Conservation (phyloP, 2,113 vertebrate genomes). For the Sprattus sprattus region DNA sequence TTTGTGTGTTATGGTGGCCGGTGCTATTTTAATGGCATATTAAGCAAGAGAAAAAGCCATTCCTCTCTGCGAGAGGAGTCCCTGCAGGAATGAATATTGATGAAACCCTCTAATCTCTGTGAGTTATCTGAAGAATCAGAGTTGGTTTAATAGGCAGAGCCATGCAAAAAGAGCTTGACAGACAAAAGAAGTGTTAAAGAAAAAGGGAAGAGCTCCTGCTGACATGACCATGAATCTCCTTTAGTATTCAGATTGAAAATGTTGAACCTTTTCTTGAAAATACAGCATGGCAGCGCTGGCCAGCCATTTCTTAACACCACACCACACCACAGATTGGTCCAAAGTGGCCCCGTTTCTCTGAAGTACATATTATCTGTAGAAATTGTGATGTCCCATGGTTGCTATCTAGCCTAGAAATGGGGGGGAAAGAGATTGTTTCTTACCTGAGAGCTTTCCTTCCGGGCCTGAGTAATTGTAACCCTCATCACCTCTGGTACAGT, state of each 20-base stretch:
- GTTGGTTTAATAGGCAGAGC: conserved; percentile 54
- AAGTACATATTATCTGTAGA: not conserved
- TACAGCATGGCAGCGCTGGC: not conserved
- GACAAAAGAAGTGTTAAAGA: conserved; percentile 25
- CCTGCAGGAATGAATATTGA: not conserved
- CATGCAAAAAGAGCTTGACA: conserved; percentile 41
- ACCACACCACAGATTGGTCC: not conserved
- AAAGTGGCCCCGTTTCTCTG: not conserved
- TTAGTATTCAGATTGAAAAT: conserved; percentile 12
- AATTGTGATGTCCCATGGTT: not conserved
- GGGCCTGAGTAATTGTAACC: not conserved
- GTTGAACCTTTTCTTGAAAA: not conserved
- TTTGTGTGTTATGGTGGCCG: conserved; percentile 42
- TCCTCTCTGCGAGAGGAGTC: not conserved
- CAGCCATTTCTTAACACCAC: not conserved
- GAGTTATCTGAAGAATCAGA: conserved; percentile 53
- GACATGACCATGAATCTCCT: conserved; percentile 29
- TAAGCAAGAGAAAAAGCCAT: conserved; percentile 49
- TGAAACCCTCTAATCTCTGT: conserved; percentile 49
- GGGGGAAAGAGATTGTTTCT: not conserved
- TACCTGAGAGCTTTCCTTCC: not conserved
- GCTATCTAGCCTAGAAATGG: not conserved
- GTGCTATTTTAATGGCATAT: conserved; percentile 60
- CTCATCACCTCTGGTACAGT: not conserved
- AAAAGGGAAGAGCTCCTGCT: not conserved